Evolutionary conservation across 1,140 invertebrate genomes (phyloP), one percentile per base, ranked within the genome.

Genomic region (Drosophila pandora): DNA sequence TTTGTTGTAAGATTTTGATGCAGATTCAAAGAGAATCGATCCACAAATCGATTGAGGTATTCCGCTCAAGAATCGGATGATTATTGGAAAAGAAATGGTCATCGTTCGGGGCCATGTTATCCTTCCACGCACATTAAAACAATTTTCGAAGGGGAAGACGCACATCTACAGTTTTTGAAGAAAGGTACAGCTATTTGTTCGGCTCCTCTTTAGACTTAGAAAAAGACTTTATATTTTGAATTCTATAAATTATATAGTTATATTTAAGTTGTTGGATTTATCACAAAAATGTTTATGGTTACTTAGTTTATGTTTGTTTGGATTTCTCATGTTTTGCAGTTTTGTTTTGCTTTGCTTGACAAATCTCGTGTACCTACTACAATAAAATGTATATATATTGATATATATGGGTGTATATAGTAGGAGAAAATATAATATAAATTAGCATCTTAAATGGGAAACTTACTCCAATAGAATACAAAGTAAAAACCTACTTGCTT

Each of bases 231-330:
- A n/a, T n/a, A 12, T n/a, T 12, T 23, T 39, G n/a, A 21, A 56
- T 79, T 76, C 72, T 76, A 83, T 79, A 79, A 79, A 75, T 74
- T 39, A 65, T 65, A 43, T 70, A 69, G 58, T 81, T 84, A 69
- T 74, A 73, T 62, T 87, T 82, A 82, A 87, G 70, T 78, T 71
- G 59, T 85, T 85, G 50, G 34, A 64, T 69, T 69, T 85, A 85
- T 85, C 82, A 85, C 82, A 85, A 87, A 85, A 87, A 85, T 87
- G 57, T 5, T 50, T 79, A 87, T 85, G 49, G 72, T 87, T 78
- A 39, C 81, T 88, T 85, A 85, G 49, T 32, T 56, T 74, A 48
- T 81, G 73, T 78, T 22, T 74, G 63, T 80, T n/a, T 65, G 57
- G 55, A 58, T 79, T 59, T 43, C 45, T 32, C 43, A 50, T 58